Base-by-base conservation (phyloP, 2,888 invertebrate species). In the Sarcophaga subvicina region DNA sequence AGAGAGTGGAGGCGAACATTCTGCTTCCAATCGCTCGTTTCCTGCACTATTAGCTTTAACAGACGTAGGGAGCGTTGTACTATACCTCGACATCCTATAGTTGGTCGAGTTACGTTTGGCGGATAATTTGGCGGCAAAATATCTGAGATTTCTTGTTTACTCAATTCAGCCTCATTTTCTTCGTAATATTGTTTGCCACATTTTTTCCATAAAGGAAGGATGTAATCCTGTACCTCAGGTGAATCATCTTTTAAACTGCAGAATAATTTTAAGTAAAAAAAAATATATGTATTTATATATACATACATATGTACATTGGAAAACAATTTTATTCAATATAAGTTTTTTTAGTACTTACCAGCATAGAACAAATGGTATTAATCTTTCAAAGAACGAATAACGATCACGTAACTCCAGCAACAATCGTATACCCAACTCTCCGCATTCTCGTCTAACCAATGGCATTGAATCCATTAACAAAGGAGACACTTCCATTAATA, bases 81-180 rank as follows among this genome's bases (percentile, higher is more conserved):
- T 72, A 99, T 93, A 3, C 95, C 94, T 11, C 98, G 95, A 91
- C 99, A 99, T 0, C 98, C 98, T 25, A 98, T 94, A 90, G 97
- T 97, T 0, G 98, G 98, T n/a, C 98, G 95, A 83, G 94, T 94
- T 14, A 97, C 93, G 89, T 94, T 93, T 69, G 94, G 91, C 1
- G 98, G 98, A 94, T 98, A 98, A 91, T 98, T 96, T 4, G 94
- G 91, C 0, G 96, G 96, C 3, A 94, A 94, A 76, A 95, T 94
- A 80, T 95, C 95, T 11, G 96, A 94, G 92, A 96, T 97, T 92
- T 98, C 97, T 75, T 97, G 96, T 91, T 98, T 97, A 91, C 97
- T 98, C 0, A 98, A 93, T 86, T 98, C 98, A 67, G 96, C 95
- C 90, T 98, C 97, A 93, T 99, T 99, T 92, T 99, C 99, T 64